A percentile compares a stretch with the other conserved stretches of the same genome.
Conservation (phyloP, 2,888 invertebrate species). For the Elysia crispata region DNA sequence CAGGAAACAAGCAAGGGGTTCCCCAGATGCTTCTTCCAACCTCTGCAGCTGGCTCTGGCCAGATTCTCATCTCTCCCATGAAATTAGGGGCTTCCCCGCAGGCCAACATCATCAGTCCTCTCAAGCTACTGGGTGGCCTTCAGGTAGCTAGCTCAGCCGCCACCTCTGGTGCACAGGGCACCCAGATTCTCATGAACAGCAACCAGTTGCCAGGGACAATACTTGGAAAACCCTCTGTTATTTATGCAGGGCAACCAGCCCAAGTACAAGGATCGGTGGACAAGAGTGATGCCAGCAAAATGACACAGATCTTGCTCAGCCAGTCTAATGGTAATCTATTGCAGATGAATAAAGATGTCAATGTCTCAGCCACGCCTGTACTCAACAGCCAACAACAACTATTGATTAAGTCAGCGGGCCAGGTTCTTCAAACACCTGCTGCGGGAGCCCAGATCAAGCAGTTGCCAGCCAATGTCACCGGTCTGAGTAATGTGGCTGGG, state of each 20-base stretch:
- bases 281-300: slow-evolving; percentile 26
- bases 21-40: slow-evolving; percentile 37
- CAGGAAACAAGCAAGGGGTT: too few relatives aligned
- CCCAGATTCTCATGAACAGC: neutral
- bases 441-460: neutral
- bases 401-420: neutral
- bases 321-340: neutral
- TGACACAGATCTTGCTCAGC: slow-evolving; percentile 26
- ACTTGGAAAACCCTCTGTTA: slow-evolving; percentile 26
- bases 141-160: neutral
- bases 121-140: slow-evolving; percentile 20
- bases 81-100: slow-evolving; percentile 29
- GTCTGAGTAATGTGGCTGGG: neutral
- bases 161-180: neutral
- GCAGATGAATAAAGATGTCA: too few relatives aligned
- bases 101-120: slow-evolving; percentile 15
- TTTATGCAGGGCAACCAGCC: slow-evolving; percentile 26
- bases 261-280: neutral
- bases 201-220: neutral
- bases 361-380: neutral
- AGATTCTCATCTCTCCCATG: slow-evolving; percentile 38
- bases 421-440: neutral
- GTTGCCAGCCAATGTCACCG: neutral
- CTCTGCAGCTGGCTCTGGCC: slow-evolving; percentile 4
- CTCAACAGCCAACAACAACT: slow-evolving; percentile 12